phyloP scores from a whole-genome alignment of 2,797 vertebrate genomes.

The Peromyscus nudipes region DNA sequence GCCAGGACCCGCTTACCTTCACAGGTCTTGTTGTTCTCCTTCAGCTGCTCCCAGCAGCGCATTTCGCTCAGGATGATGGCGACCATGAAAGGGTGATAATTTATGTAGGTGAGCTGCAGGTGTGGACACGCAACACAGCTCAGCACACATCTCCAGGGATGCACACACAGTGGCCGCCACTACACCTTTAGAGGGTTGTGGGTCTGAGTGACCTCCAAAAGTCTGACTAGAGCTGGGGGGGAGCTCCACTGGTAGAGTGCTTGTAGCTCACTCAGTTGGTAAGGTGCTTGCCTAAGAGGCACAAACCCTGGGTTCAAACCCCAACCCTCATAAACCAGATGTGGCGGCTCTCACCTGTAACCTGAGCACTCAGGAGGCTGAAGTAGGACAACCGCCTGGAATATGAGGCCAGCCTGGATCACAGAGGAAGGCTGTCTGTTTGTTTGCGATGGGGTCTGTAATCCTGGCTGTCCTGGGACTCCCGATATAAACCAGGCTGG shows the following conservation, averaged over 20 bases:
- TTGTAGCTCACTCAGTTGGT: neutral
- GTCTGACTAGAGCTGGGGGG: neutral
- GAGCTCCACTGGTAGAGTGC: neutral
- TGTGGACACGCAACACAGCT: neutral
- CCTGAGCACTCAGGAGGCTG: neutral
- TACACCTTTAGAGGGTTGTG: neutral
- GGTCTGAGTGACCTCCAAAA: neutral
- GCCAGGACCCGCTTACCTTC: neutral
- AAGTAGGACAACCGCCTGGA: neutral
- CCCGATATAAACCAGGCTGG: neutral
- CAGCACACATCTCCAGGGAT: neutral
- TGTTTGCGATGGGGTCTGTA: neutral
- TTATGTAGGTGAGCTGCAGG: neutral
- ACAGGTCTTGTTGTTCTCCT: conserved; percentile 8
- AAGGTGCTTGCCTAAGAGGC: too few species aligned
- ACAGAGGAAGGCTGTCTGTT: neutral
- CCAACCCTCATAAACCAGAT: neutral
- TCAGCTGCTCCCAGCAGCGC: conserved; percentile 36
- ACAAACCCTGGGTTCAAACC: neutral
- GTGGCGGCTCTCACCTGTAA: neutral
- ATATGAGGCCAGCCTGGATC: neutral
- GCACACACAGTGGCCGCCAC: neutral
- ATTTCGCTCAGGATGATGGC: conserved; percentile 58
- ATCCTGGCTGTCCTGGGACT: neutral
- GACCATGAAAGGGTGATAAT: neutral